phyloP scores from a whole-genome alignment of 2,113 vertebrate species.

The Paratilapia polleni region DNA sequence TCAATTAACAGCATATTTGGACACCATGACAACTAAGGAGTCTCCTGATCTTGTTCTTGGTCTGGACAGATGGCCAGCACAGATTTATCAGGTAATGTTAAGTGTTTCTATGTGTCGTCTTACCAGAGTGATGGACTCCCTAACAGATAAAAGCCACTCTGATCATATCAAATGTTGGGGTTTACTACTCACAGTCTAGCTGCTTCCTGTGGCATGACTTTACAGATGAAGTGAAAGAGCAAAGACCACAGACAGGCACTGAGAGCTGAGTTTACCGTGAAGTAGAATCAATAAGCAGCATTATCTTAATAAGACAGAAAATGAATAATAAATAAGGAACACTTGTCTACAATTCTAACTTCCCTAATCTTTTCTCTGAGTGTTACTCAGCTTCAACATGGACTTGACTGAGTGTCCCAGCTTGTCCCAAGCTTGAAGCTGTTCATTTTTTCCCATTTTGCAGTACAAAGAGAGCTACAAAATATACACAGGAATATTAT shows the following conservation, averaged over 20 bases:
- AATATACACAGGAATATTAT: neutral
- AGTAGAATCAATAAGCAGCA: neutral
- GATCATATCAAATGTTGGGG: neutral
- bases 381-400: neutral
- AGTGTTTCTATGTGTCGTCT: neutral
- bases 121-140: neutral
- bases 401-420: neutral
- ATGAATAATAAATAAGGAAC: neutral
- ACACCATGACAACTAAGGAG: neutral
- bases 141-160: neutral
- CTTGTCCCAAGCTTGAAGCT: neutral
- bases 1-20: constrained; percentile 1
- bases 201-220: constrained; percentile 1
- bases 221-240: neutral
- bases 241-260: neutral
- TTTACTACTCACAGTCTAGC: neutral
- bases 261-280: neutral
- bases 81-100: constrained; percentile 1
- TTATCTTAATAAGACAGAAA: neutral
- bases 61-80: neutral
- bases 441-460: neutral
- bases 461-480: neutral
- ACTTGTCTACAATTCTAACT: too few relatives aligned
- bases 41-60: neutral
- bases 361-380: neutral